A percentile compares a stretch with the other conserved stretches of the same genome.
Evolutionary conservation across 2,888 invertebrate species (phyloP).

Genomic region (Lepidocyrtoides sp.): DNA sequence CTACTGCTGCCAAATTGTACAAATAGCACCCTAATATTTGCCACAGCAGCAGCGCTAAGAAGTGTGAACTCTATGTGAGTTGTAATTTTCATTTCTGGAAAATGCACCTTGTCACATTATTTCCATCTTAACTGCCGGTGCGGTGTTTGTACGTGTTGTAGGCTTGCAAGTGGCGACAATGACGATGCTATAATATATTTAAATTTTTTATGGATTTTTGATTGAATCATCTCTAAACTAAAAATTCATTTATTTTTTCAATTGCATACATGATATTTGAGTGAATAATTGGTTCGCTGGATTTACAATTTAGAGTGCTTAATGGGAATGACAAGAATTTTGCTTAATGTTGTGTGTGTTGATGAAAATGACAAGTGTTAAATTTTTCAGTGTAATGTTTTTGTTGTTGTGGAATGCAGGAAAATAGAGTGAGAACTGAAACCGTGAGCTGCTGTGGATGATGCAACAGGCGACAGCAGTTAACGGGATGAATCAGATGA

Average conservation of each 20-base stretch:
- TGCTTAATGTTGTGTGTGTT: slow-evolving; percentile 11
- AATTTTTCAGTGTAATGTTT: slow-evolving; percentile 43
- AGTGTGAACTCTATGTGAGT: slow-evolving; percentile 6
- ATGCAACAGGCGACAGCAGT: slow-evolving; percentile 85
- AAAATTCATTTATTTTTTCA: too few species aligned
- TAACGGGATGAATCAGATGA: slow-evolving; percentile 85
- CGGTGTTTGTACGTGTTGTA: neutral
- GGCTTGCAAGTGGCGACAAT: neutral
- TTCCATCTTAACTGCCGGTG: slow-evolving; percentile 3
- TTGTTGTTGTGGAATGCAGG: slow-evolving; percentile 78
- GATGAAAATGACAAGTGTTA: slow-evolving; percentile 34
- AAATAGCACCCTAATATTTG: neutral
- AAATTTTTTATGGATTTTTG: too few species aligned
- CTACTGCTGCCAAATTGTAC: slow-evolving; percentile 20
- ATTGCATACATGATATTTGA: neutral
- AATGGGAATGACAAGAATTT: slow-evolving; percentile 2
- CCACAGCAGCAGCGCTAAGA: too few species aligned
- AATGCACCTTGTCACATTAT: neutral
- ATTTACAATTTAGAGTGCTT: neutral
- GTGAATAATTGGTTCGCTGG: neutral
- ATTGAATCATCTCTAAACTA: too few species aligned
- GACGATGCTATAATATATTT: too few species aligned
- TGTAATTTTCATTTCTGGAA: slow-evolving; percentile 33
- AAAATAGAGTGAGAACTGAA: slow-evolving; percentile 83
- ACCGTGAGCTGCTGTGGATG: slow-evolving; percentile 83